These are phyloP conservation scores for Callyntrura sp. DNA, from an alignment of 2,888 invertebrate species.

Conservation along the genomic window DNA sequence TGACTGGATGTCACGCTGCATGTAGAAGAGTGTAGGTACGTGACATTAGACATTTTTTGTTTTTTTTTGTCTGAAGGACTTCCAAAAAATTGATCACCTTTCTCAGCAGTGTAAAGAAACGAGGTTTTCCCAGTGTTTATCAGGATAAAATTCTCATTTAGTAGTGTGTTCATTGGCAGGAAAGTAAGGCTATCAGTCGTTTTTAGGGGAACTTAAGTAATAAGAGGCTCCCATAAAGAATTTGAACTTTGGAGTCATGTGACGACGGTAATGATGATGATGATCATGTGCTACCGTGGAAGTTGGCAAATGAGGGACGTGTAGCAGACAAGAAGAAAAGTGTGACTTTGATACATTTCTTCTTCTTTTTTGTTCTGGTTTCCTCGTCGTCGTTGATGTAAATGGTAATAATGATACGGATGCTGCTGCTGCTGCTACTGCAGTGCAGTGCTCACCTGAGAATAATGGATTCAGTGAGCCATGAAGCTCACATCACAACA, in stretches of 20 bases:
- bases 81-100: too few relatives aligned
- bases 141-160: too few relatives aligned
- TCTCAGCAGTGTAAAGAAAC: too few relatives aligned
- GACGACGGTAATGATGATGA: not conserved
- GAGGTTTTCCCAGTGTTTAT: too few relatives aligned
- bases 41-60: too few relatives aligned
- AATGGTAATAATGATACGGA: slow-evolving; percentile 22
- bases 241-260: not conserved
- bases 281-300: not conserved
- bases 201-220: too few relatives aligned
- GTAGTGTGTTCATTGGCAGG: too few relatives aligned
- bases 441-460: slow-evolving; percentile 43
- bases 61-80: too few relatives aligned
- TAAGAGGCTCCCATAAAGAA: too few relatives aligned
- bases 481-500: slow-evolving; percentile 55
- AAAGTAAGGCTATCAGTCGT: too few relatives aligned
- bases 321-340: slow-evolving; percentile 13
- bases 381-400: not conserved
- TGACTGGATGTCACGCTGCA: too few relatives aligned
- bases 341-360: slow-evolving; percentile 16
- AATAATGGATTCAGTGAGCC: slow-evolving; percentile 53
- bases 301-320: not conserved
- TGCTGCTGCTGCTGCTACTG: not conserved
- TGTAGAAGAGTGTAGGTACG: too few relatives aligned
- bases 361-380: not conserved